Conservation (phyloP, 2,797 vertebrate genomes). For the Scolopax bukidnonensis region DNA sequence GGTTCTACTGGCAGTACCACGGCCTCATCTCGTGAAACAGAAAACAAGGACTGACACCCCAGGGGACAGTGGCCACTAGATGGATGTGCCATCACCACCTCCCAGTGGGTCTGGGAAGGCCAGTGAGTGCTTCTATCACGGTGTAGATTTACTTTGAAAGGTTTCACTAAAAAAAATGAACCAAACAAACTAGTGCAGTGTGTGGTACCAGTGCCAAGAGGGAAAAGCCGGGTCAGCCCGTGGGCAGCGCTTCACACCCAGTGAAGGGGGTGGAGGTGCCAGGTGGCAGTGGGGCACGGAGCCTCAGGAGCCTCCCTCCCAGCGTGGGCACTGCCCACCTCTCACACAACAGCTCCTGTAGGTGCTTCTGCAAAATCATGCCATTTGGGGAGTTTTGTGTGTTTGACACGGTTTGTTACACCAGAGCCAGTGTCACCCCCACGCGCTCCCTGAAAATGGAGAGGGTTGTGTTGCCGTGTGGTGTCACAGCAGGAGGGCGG, state of each 20-base stretch:
- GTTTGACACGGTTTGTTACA: not conserved
- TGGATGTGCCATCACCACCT: not conserved
- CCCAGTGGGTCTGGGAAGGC: not conserved
- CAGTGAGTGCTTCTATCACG: not conserved
- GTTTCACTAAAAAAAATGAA: not conserved
- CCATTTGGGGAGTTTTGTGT: not conserved
- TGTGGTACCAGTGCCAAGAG: not conserved
- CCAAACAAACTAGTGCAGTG: no score
- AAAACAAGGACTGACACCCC: no score
- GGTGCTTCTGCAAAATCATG: accelerated
- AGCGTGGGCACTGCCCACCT: accelerated
- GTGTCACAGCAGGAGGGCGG: no score
- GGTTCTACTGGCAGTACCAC: not conserved
- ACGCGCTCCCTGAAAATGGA: accelerated
- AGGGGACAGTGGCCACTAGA: no score
- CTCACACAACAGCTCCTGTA: accelerated
- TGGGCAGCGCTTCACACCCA: not conserved
- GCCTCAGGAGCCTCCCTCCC: not conserved
- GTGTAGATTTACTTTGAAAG: not conserved
- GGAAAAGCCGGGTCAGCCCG: not conserved
- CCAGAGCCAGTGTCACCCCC: not conserved
- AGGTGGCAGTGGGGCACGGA: not conserved
- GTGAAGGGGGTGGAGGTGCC: not conserved
- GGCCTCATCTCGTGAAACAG: not conserved
- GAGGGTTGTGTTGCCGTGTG: no score